A percentile compares a stretch with the other conserved stretches of the same genome.
Evolutionary conservation across 2,797 vertebrate species (phyloP).

Genomic region (Lophius americanus): DNA sequence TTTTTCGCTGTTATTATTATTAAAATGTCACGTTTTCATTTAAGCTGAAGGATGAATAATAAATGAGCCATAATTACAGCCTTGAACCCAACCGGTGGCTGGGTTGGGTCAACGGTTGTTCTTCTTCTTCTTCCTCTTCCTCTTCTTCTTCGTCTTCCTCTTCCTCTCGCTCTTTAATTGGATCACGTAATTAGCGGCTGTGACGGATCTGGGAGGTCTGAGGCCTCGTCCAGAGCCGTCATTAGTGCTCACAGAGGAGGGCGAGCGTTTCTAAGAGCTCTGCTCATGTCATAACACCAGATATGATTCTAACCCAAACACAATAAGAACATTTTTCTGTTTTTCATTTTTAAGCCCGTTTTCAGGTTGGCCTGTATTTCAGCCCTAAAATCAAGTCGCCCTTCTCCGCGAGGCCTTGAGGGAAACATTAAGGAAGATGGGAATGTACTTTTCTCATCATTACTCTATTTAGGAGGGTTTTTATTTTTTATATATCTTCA

Average conservation of each 20-base stretch:
- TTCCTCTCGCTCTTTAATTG: conserved; percentile 94
- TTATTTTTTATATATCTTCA: neutral
- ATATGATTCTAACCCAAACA: conserved; percentile 56
- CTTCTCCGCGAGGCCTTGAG: conserved; percentile 1
- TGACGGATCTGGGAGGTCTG: conserved; percentile 93
- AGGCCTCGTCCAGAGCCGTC: conserved; percentile 83
- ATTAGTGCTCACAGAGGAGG: conserved; percentile 77
- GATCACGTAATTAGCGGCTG: conserved; percentile 99
- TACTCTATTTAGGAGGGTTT: conserved; percentile 13
- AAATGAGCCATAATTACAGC: conserved; percentile 98
- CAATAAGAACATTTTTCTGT: conserved; percentile 38
- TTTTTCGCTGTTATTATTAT: conserved; percentile 82
- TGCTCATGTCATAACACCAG: conserved; percentile 68
- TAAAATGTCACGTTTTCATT: conserved; percentile 99
- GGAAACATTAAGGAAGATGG: neutral
- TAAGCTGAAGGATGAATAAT: conserved; percentile 98
- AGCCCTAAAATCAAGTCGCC: conserved; percentile 21
- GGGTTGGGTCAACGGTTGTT: conserved; percentile 90
- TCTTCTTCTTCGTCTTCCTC: conserved; percentile 48
- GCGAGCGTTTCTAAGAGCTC: conserved; percentile 70
- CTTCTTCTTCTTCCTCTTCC: conserved; percentile 51
- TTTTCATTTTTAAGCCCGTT: conserved; percentile 33
- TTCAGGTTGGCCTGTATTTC: conserved; percentile 24
- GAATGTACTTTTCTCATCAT: conserved; percentile 25
- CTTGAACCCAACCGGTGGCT: conserved; percentile 91